Percentiles rank a stretch among this genome's conserved stretches.
These are phyloP conservation scores for Champsocephalus esox DNA, from an alignment of 2,797 vertebrate species.

Conservation along the genomic window DNA sequence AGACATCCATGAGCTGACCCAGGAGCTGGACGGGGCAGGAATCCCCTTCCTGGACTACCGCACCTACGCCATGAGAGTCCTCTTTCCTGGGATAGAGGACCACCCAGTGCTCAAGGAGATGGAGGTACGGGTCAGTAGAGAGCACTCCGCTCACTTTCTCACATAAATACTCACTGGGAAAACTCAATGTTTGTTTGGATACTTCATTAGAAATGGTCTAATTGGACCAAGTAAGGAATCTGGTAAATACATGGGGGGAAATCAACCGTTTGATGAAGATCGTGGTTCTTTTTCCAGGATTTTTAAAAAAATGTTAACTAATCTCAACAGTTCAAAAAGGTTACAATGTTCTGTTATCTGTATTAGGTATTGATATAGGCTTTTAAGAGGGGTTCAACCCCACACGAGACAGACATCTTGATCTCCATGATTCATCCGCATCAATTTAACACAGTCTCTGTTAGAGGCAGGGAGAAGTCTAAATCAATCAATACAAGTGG, in stretches of 20 bases:
- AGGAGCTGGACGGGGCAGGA: constrained; percentile 95
- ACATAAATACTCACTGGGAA: constrained; percentile 5
- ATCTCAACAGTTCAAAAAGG: neutral
- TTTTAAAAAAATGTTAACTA: no score
- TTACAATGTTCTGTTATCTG: neutral
- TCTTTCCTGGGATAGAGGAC: constrained; percentile 98
- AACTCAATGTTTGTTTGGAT: neutral
- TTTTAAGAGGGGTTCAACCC: neutral
- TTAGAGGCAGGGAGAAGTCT: no score
- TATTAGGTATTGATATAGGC: neutral
- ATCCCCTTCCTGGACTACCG: constrained; percentile 98
- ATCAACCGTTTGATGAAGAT: neutral
- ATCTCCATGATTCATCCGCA: neutral
- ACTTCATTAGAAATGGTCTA: neutral
- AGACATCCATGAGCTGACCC: constrained; percentile 96
- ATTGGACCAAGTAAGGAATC: neutral
- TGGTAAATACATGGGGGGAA: neutral
- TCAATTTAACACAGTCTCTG: neutral
- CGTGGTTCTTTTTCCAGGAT: neutral
- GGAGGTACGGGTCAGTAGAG: constrained; percentile 91
- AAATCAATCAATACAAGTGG: no score
- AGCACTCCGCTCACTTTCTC: constrained; percentile 39
- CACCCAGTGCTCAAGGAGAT: constrained; percentile 99
- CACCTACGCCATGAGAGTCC: constrained; percentile 98
- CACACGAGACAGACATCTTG: neutral